phyloP scores from a whole-genome alignment of 2,797 vertebrate species.

The Microchirus variegatus region DNA sequence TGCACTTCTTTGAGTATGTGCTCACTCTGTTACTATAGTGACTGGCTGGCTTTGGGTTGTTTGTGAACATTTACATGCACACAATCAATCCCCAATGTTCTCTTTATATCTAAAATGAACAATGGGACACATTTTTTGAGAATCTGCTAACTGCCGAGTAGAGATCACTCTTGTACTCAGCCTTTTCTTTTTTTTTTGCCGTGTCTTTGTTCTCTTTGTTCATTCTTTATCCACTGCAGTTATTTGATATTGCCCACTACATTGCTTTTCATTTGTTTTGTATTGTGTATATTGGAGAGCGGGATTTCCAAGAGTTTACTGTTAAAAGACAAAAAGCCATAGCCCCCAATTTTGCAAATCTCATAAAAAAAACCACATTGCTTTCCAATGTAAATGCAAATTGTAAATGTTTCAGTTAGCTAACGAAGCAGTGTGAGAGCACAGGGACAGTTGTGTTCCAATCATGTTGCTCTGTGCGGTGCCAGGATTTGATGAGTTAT shows the following conservation, averaged over 20 bases:
- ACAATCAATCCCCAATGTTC: conserved; percentile 20
- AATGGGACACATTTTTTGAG: neutral
- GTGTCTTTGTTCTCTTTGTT: neutral
- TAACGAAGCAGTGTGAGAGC: conserved; percentile 17
- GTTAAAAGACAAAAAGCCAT: conserved; percentile 22
- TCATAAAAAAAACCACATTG: conserved; percentile 6
- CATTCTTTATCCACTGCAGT: conserved; percentile 16
- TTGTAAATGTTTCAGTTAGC: conserved; percentile 27
- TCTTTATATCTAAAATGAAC: conserved; percentile 8
- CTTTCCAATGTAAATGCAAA: conserved; percentile 36
- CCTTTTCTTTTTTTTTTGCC: neutral
- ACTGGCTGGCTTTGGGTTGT: conserved; percentile 2
- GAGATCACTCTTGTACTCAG: conserved; percentile 5
- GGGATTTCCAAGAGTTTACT: conserved; percentile 24
- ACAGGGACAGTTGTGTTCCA: conserved; percentile 16
- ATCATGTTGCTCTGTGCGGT: conserved; percentile 3
- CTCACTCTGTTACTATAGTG: neutral
- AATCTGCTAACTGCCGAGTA: conserved; percentile 7
- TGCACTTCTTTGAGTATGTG: neutral
- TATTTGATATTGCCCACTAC: conserved; percentile 23
- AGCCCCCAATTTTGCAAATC: conserved; percentile 1
- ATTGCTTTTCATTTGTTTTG: conserved; percentile 40
- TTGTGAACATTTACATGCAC: neutral
- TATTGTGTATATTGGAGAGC: conserved; percentile 19
- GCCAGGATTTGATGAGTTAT: conserved; percentile 2